Percentiles rank a stretch among this genome's conserved stretches.
Evolutionary conservation across 2,797 vertebrate species (phyloP).

Genomic region (Petrocephalus sullivani): DNA sequence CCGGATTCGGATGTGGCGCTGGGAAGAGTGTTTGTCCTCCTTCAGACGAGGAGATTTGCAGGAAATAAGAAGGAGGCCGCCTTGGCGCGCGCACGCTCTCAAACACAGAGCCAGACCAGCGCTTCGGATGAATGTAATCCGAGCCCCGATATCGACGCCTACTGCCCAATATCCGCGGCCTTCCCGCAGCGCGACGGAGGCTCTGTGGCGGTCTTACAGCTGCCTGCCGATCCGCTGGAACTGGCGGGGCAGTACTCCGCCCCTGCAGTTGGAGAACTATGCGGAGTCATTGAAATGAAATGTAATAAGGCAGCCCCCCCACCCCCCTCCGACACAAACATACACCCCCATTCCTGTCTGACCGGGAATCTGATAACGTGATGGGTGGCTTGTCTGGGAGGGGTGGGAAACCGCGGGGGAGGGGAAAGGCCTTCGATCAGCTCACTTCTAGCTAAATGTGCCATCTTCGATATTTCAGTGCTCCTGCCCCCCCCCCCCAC

Average conservation of each 20-base stretch:
- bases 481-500: neutral
- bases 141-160: neutral
- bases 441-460: neutral
- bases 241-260: neutral
- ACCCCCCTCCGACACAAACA: neutral
- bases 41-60: neutral
- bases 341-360: neutral
- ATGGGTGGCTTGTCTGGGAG: neutral
- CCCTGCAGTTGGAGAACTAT: neutral
- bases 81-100: neutral
- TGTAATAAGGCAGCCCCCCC: neutral
- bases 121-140: neutral
- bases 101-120: neutral
- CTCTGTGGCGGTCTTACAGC: neutral
- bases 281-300: constrained; percentile 3
- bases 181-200: neutral
- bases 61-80: neutral
- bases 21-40: neutral
- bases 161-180: neutral
- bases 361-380: neutral
- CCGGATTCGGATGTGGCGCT: no score
- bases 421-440: neutral
- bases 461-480: neutral
- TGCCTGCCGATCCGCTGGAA: neutral
- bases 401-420: neutral